phyloP scores from a whole-genome alignment of 2,888 invertebrate genomes.

The Drosophila borealis region DNA sequence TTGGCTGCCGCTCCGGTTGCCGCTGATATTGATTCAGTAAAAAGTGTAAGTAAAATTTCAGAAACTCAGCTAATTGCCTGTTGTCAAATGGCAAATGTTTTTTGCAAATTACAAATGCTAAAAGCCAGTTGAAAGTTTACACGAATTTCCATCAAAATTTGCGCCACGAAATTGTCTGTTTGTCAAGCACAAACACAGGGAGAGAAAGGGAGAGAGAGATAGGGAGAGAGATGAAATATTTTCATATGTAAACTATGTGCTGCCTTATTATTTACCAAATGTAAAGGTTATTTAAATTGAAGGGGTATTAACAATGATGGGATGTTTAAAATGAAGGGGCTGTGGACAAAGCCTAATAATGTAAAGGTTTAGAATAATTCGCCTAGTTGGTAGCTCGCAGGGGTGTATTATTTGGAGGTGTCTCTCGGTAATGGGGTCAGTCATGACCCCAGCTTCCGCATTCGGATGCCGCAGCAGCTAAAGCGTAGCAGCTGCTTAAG shows the following conservation, averaged over 20 bases:
- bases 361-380: too few relatives aligned
- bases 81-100: conserved; percentile 7
- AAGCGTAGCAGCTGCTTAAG: too few relatives aligned
- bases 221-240: conserved; percentile 1
- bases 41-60: conserved; percentile 40
- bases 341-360: too few relatives aligned
- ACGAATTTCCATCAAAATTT: conserved; percentile 41
- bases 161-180: conserved; percentile 25
- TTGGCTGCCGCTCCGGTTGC: conserved; percentile 13
- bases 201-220: not conserved
- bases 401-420: too few relatives aligned
- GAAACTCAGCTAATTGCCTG: conserved; percentile 22
- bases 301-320: too few relatives aligned
- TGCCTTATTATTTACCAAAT: conserved; percentile 42
- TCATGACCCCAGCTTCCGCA: too few relatives aligned
- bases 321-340: too few relatives aligned
- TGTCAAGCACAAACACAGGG: conserved; percentile 39
- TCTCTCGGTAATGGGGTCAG: too few relatives aligned
- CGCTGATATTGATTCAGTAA: conserved; percentile 6
- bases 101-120: conserved; percentile 1
- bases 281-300: conserved; percentile 3
- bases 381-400: too few relatives aligned
- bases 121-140: conserved; percentile 37
- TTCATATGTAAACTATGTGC: conserved; percentile 36
- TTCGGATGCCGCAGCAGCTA: too few relatives aligned